These are phyloP conservation scores for Bungarus multicinctus DNA, from an alignment of 2,113 vertebrate genomes.

Conservation along the genomic window DNA sequence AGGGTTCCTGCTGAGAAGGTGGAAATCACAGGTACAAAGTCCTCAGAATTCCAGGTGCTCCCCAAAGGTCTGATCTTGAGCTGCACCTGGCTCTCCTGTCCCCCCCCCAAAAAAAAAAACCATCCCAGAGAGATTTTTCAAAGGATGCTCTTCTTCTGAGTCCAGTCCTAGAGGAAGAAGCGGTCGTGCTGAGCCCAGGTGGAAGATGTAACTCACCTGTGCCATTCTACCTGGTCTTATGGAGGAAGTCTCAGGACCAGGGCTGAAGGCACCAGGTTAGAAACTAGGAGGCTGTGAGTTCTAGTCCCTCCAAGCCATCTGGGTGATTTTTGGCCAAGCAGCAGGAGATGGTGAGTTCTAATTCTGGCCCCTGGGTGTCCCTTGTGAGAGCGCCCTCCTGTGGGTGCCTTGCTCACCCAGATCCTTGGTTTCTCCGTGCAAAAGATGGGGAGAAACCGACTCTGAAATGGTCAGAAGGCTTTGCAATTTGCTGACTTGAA, in stretches of 20 bases:
- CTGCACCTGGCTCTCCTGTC: not conserved
- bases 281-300: not conserved
- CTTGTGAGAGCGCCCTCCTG: not conserved
- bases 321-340: not conserved
- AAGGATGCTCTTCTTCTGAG: not conserved
- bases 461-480: not conserved
- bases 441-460: not conserved
- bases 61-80: not conserved
- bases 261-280: not conserved
- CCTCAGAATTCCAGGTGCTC: not conserved
- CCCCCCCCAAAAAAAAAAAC: not conserved
- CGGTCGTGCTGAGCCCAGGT: not conserved
- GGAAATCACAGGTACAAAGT: not conserved
- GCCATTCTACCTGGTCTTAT: not conserved
- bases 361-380: not conserved
- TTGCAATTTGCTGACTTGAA: not conserved
- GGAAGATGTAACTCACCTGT: not conserved
- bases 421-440: not conserved
- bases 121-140: not conserved
- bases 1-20: not conserved
- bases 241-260: not conserved
- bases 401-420: not conserved
- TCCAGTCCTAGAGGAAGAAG: not conserved
- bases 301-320: not conserved
- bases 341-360: not conserved